phyloP scores from a whole-genome alignment of 2,113 vertebrate species.

The Melanotaenia duboulayi region DNA sequence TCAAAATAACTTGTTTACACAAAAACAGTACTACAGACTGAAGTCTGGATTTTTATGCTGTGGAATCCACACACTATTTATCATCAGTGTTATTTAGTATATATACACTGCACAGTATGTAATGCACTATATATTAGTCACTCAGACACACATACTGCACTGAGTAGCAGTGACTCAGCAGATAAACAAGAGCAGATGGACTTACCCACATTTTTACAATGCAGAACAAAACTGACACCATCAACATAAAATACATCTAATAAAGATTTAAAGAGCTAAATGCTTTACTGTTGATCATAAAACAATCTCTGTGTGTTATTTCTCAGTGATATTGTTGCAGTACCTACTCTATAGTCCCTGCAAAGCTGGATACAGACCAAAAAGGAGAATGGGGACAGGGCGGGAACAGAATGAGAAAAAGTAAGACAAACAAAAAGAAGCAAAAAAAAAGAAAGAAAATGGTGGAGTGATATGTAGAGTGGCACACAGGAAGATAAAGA shows the following conservation, averaged over 20 bases:
- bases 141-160: slow-evolving; percentile 37
- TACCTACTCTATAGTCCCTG: slow-evolving; percentile 17
- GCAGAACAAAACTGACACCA: slow-evolving; percentile 45
- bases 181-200: slow-evolving; percentile 63
- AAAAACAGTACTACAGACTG: background rate
- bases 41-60: background rate
- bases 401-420: background rate
- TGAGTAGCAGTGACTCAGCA: slow-evolving; percentile 75
- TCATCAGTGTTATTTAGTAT: slow-evolving; percentile 18
- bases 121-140: slow-evolving; percentile 16
- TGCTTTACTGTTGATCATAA: slow-evolving; percentile 3
- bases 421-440: background rate
- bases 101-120: background rate
- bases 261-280: background rate
- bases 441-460: background rate
- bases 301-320: background rate
- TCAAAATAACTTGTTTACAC: slow-evolving; percentile 1
- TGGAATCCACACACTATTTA: background rate
- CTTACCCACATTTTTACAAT: slow-evolving; percentile 52
- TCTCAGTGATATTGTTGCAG: background rate
- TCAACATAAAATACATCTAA: background rate
- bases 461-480: background rate
- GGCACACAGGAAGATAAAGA: background rate
- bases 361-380: slow-evolving; percentile 39
- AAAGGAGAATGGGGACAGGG: background rate